Percentiles rank a stretch among this genome's conserved stretches.
phyloP scores from a whole-genome alignment of 2,797 vertebrate species.

The Ptychadena robeensis region DNA sequence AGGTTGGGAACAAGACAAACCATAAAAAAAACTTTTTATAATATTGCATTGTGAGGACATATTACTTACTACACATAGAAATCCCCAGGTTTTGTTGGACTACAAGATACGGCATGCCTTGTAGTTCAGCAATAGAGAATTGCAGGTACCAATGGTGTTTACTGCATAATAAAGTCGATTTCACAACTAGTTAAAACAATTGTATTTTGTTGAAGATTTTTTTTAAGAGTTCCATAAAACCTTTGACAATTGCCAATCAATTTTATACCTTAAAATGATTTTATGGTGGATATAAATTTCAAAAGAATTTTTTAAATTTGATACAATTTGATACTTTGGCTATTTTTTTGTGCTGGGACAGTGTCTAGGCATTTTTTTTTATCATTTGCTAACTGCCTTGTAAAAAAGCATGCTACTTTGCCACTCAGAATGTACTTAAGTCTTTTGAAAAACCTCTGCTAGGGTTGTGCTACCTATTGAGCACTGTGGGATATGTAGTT shows the following conservation, averaged over 20 bases:
- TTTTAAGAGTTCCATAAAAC: not conserved
- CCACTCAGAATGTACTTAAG: not conserved
- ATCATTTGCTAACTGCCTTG: not conserved
- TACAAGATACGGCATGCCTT: not conserved
- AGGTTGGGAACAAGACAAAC: constrained; percentile 36
- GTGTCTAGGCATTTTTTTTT: not conserved
- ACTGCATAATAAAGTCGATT: not conserved
- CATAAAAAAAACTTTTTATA: constrained; percentile 27
- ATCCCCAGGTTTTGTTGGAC: not conserved
- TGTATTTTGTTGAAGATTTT: not conserved
- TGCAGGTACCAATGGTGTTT: not conserved
- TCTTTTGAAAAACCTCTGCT: not conserved
- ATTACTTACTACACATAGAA: constrained; percentile 11
- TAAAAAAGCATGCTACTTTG: not conserved
- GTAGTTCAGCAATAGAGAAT: not conserved
- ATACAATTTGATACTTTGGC: not conserved
- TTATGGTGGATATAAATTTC: not conserved
- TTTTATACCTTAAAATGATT: not conserved
- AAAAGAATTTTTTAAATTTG: not conserved
- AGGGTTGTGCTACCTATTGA: not conserved
- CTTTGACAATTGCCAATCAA: not conserved
- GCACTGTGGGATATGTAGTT: constrained; percentile 5
- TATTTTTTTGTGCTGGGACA: not conserved
- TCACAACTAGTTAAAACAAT: not conserved
- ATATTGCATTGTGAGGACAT: constrained; percentile 37